A percentile compares a stretch with the other conserved stretches of the same genome.
These are phyloP conservation scores for Porites evermanni DNA, from an alignment of 92 coral and sea anemone species.

Conservation along the genomic window DNA sequence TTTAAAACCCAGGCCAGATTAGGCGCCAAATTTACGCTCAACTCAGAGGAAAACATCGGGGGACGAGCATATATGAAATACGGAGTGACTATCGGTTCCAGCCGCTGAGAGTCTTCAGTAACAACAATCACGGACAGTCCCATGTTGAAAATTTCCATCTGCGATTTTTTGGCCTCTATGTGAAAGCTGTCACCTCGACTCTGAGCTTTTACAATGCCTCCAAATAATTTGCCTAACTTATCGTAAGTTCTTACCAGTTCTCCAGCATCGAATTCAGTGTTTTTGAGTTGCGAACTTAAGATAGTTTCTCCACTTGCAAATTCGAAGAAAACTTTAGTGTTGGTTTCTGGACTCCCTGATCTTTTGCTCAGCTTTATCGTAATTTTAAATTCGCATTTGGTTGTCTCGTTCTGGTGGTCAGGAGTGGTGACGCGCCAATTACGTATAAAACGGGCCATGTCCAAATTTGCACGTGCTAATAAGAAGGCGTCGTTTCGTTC, in stretches of 20 bases:
- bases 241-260: slow-evolving; percentile 52
- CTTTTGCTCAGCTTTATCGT: slow-evolving; percentile 39
- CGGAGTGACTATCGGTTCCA: slow-evolving; percentile 45
- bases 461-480: slow-evolving; percentile 61
- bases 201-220: slow-evolving; percentile 64
- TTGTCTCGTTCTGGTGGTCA: slow-evolving; percentile 58
- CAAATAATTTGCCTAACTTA: slow-evolving; percentile 58
- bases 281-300: slow-evolving; percentile 43
- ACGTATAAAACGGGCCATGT: slow-evolving; percentile 62
- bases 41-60: slow-evolving; percentile 39
- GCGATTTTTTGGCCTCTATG: slow-evolving; percentile 39
- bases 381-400: slow-evolving; percentile 56
- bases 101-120: slow-evolving; percentile 24
- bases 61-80: slow-evolving; percentile 41
- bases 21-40: slow-evolving; percentile 44
- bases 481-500: slow-evolving; percentile 77
- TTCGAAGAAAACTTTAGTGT: slow-evolving; percentile 70
- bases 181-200: slow-evolving; percentile 31
- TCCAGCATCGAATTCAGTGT: slow-evolving; percentile 55
- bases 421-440: slow-evolving; percentile 47
- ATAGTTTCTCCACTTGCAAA: slow-evolving; percentile 45
- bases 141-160: slow-evolving; percentile 43
- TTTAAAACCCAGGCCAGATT: slow-evolving; percentile 39
- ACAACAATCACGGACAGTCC: slow-evolving; percentile 76
- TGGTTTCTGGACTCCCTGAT: slow-evolving; percentile 30